Percentiles rank a stretch among this genome's conserved stretches.
phyloP scores from a whole-genome alignment of 1,140 invertebrate species.

The Drosophila eugracilis region DNA sequence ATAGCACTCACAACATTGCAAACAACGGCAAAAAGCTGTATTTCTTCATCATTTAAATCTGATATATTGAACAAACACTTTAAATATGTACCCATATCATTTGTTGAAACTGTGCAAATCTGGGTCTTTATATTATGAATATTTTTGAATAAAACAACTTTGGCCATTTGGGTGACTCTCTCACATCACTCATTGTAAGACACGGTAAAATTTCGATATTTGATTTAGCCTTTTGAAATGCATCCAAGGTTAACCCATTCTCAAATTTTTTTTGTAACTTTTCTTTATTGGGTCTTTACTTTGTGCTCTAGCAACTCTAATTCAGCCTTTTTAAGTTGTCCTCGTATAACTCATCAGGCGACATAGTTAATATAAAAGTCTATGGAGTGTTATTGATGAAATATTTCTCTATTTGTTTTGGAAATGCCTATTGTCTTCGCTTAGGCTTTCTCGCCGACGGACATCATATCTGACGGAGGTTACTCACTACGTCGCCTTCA shows the following conservation, averaged over 20 bases:
- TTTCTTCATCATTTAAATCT: constrained; percentile 88
- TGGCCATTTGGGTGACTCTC: constrained; percentile 88
- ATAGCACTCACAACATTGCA: constrained; percentile 92
- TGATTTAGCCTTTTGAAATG: constrained; percentile 90
- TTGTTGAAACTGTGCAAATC: constrained; percentile 92
- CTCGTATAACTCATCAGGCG: constrained; percentile 92
- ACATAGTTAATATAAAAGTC: constrained; percentile 93
- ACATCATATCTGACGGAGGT: constrained; percentile 90
- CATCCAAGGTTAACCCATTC: constrained; percentile 89
- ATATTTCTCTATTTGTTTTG: constrained; percentile 92
- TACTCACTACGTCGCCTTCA: constrained; percentile 90
- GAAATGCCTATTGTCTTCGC: constrained; percentile 89
- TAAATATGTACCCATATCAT: constrained; percentile 95
- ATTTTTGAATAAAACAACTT: constrained; percentile 86
- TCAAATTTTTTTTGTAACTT: constrained; percentile 89
- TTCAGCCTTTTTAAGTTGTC: constrained; percentile 88
- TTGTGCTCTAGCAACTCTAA: constrained; percentile 89
- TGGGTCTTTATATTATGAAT: constrained; percentile 89
- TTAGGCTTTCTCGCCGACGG: constrained; percentile 88
- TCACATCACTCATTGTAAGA: constrained; percentile 90
- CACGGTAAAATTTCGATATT: constrained; percentile 92
- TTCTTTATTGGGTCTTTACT: constrained; percentile 86
- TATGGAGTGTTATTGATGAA: constrained; percentile 93
- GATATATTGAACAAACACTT: constrained; percentile 90
- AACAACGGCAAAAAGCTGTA: constrained; percentile 92